Conservation (phyloP, 2,797 vertebrate genomes). For the Dryobates pubescens region DNA sequence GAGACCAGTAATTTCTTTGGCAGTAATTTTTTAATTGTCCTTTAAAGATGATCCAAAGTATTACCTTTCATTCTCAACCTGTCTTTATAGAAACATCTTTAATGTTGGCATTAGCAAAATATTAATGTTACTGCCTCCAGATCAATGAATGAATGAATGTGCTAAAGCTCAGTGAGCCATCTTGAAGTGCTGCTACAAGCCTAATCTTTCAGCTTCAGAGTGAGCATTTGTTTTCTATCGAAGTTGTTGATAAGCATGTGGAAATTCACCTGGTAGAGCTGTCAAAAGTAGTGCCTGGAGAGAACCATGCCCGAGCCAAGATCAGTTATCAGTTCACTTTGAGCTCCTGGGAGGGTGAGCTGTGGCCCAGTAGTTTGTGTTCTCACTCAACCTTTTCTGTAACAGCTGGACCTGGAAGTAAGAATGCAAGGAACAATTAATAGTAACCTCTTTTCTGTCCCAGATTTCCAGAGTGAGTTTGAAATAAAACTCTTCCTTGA, state of each 20-base stretch:
- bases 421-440: background rate
- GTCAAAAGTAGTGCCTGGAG: background rate
- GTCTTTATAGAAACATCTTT: background rate
- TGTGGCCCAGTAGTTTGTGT: background rate
- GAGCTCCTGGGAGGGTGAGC: background rate
- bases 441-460: background rate
- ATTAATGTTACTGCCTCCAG: background rate
- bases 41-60: background rate
- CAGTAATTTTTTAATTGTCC: background rate
- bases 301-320: background rate
- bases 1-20: background rate
- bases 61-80: background rate
- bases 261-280: background rate
- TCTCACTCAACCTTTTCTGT: background rate
- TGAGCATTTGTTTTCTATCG: background rate
- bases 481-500: background rate
- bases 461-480: background rate
- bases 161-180: background rate
- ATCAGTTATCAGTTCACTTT: background rate
- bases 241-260: fast-evolving
- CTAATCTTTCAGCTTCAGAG: fast-evolving
- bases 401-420: background rate
- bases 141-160: background rate
- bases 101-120: background rate
- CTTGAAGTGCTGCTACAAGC: background rate